Base-by-base conservation (phyloP, 2,113 vertebrate genomes). In the Saccopteryx bilineata region DNA sequence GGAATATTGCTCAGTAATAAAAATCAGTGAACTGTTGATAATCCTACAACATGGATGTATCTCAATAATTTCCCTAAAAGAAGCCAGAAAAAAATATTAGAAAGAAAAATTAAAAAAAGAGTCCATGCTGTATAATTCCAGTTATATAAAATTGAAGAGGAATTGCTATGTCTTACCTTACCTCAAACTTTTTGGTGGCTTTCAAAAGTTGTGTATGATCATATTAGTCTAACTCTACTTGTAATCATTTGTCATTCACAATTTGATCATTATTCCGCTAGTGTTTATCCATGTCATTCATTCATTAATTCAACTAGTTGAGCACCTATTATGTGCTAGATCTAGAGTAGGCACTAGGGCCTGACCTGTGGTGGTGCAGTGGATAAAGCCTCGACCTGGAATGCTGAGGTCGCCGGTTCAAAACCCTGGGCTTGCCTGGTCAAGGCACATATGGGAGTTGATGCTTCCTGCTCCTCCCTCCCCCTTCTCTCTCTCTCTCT, bases 101-200 rank as follows among this genome's bases (percentile, higher is more conserved):
- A 39, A 39, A 39, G 39, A 48, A 81, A 65, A 46, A 72, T 28
- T 18, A 31, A 81, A 14, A 60, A 89, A 11, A 69, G 33, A 78
- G 7, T 33, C 19, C 17, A 12, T 39, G 46, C 14, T 52, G 0
- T 78, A 24, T 18, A 84, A 56, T 96, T 94, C 46, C 21, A 13
- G 48, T 82, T n/a, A 72, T 21, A 68, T 84, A 93, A 72, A 78
- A 60, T 78, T 93, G 28, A 28, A 56, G 28, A 15, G 33, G 28
- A 50, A 6, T 88, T 95, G 52, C 50, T 95, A 8, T 87, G 52
- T n/a, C 17, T 66, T 58, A 84, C 26, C 61, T 76, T 39, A 72
- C 19, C 33, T 96, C 58, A 54, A n/a, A 71, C 21, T 82, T 94
- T 90, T 81, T 48, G 72, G 28, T 89, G 68, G 28, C 69, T 72